A percentile compares a stretch with the other conserved stretches of the same genome.
These are phyloP conservation scores for Hyla sarda DNA, from an alignment of 2,113 vertebrate species.

Conservation along the genomic window DNA sequence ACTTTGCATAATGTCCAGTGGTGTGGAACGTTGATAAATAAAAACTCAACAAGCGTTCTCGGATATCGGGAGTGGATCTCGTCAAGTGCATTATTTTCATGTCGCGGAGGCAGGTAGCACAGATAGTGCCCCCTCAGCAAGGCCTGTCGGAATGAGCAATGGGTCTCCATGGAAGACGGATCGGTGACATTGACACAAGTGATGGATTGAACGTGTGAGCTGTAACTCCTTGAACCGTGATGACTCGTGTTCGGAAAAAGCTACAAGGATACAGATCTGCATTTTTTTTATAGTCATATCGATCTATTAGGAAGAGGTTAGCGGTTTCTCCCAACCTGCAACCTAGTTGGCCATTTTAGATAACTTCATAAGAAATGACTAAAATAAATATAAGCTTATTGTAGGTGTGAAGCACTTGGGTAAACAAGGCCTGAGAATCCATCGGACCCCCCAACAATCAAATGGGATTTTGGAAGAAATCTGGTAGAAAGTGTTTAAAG, in stretches of 20 bases:
- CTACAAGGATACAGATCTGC: not conserved
- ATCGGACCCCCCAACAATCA: no score
- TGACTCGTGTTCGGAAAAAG: not conserved
- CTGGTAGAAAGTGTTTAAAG: not conserved
- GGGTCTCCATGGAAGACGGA: not conserved
- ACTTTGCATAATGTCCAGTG: not conserved
- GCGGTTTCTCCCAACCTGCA: not conserved
- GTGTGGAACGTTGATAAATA: not conserved
- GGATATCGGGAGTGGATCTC: not conserved
- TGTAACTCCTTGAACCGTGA: not conserved
- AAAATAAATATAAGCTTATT: no score
- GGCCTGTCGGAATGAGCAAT: not conserved
- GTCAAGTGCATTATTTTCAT: not conserved
- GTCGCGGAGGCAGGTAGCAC: not conserved
- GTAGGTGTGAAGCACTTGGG: not conserved
- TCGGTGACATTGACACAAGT: constrained; percentile 7
- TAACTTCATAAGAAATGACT: no score
- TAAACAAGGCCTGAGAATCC: not conserved
- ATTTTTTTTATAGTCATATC: not conserved
- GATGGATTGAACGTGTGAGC: constrained; percentile 2
- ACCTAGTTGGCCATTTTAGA: not conserved
- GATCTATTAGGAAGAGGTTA: not conserved
- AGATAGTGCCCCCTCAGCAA: constrained; percentile 9
- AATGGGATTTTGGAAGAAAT: no score
- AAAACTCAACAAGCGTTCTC: not conserved